Evolutionary conservation across 1,140 invertebrate genomes (phyloP).

Genomic region (Drosophila kepulauana): DNA sequence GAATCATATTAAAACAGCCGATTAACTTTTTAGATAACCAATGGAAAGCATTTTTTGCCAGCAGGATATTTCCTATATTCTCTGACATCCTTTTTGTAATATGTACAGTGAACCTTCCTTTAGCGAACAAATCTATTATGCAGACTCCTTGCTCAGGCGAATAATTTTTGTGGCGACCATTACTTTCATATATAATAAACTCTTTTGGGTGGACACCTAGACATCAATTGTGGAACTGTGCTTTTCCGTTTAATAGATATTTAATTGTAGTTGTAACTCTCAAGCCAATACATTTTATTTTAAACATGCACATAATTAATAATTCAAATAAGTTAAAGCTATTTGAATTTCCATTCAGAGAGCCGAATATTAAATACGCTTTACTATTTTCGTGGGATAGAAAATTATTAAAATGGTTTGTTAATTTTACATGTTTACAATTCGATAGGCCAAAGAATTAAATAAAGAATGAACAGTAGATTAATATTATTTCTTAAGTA

Average conservation of each 20-base stretch:
- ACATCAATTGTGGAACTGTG: too few species aligned
- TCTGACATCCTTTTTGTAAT: background rate
- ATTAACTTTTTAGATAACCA: background rate
- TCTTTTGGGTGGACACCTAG: too few species aligned
- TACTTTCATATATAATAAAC: too few species aligned
- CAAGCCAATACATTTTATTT: slow-evolving; percentile 8
- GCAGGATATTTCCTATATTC: background rate
- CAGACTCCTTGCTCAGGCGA: too few species aligned
- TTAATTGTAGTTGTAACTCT: background rate
- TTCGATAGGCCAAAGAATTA: too few species aligned
- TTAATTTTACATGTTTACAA: too few species aligned
- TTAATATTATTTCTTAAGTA: too few species aligned
- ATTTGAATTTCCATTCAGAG: background rate
- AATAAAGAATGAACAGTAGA: too few species aligned
- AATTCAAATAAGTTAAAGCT: slow-evolving; percentile 19
- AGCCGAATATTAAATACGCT: background rate
- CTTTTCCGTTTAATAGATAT: background rate
- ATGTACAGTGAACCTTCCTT: too few species aligned
- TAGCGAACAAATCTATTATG: too few species aligned
- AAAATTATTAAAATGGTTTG: too few species aligned
- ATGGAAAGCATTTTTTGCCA: background rate
- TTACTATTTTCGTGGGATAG: background rate
- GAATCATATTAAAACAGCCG: background rate
- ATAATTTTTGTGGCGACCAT: too few species aligned
- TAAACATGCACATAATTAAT: slow-evolving; percentile 44